phyloP scores from a whole-genome alignment of 2,888 invertebrate genomes.

The Ypsolopha scabrella region DNA sequence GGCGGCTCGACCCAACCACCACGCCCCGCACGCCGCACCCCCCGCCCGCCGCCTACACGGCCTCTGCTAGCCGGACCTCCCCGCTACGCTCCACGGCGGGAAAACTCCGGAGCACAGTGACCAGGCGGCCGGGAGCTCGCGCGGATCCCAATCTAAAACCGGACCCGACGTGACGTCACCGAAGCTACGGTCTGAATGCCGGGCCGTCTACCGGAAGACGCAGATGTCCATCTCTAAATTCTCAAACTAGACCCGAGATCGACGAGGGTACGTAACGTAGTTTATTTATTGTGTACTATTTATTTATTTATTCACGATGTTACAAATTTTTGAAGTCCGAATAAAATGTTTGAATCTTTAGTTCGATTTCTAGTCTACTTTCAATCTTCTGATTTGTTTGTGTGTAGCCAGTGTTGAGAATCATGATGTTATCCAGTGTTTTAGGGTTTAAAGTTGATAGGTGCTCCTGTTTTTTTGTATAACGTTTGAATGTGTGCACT shows the following conservation, averaged over 20 bases:
- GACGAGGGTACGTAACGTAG: no score
- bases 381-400: background rate
- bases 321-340: background rate
- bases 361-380: background rate
- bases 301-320: background rate
- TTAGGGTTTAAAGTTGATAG: background rate
- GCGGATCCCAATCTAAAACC: no score
- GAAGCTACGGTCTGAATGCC: background rate
- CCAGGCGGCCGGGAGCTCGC: background rate
- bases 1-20: constrained; percentile 52
- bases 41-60: constrained; percentile 52
- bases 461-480: background rate
- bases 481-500: background rate
- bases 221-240: no score
- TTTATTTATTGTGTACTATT: no score
- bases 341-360: background rate
- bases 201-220: background rate
- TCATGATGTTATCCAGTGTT: background rate
- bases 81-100: constrained; percentile 1
- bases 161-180: no score
- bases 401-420: background rate
- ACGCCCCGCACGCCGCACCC: constrained; percentile 16
- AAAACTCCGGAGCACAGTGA: background rate
- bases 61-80: constrained; percentile 35
- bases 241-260: no score